phyloP scores from a whole-genome alignment of 2,797 vertebrate species.

The Tragelaphus eurycerus region DNA sequence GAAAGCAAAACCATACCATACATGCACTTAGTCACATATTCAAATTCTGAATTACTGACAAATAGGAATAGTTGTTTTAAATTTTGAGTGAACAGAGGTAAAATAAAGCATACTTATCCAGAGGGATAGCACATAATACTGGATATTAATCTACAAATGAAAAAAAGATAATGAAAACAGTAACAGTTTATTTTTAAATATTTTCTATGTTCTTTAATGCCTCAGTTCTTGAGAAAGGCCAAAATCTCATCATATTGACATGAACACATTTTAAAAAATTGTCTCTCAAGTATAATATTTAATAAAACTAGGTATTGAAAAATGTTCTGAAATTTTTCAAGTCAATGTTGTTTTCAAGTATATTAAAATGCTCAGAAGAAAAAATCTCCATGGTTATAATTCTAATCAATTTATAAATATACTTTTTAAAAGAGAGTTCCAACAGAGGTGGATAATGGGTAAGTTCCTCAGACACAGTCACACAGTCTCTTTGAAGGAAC shows the following conservation, averaged over 20 bases:
- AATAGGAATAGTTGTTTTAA: slow-evolving; percentile 69
- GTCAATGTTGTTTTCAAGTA: slow-evolving; percentile 83
- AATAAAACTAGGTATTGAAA: slow-evolving; percentile 84
- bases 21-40: slow-evolving; percentile 72
- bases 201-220: slow-evolving; percentile 78
- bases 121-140: slow-evolving; percentile 81
- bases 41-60: slow-evolving; percentile 71
- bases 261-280: slow-evolving; percentile 76
- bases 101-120: slow-evolving; percentile 74
- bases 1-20: slow-evolving; percentile 71
- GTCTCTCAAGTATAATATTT: slow-evolving; percentile 79
- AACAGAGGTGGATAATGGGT: slow-evolving; percentile 63
- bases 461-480: slow-evolving; percentile 78
- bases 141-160: slow-evolving; percentile 76
- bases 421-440: slow-evolving; percentile 79
- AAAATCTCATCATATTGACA: slow-evolving; percentile 75
- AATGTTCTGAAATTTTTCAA: slow-evolving; percentile 83
- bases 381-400: slow-evolving; percentile 82
- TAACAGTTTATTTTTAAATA: slow-evolving; percentile 70
- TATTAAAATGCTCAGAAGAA: slow-evolving; percentile 84
- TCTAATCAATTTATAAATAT: slow-evolving; percentile 82
- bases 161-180: slow-evolving; percentile 69
- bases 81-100: slow-evolving; percentile 64
- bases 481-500: slow-evolving; percentile 67
- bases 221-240: slow-evolving; percentile 78